A percentile compares a stretch with the other conserved stretches of the same genome.
These are phyloP conservation scores for Plebejus argus DNA, from an alignment of 2,888 invertebrate species.

Conservation along the genomic window DNA sequence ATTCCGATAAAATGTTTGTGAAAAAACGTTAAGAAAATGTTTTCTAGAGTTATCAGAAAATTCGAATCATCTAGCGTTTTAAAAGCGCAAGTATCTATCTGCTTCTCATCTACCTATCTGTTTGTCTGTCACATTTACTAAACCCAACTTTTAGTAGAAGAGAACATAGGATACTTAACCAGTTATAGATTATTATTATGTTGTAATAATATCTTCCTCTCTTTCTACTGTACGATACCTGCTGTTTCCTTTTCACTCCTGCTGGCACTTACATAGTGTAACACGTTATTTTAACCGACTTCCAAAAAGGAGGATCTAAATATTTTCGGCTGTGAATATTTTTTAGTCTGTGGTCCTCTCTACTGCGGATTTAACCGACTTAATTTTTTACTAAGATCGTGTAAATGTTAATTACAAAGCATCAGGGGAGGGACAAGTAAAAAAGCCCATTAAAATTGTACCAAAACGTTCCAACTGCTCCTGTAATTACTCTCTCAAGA, in stretches of 20 bases:
- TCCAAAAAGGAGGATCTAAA: not conserved
- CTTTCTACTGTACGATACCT: no score
- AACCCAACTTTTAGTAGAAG: no score
- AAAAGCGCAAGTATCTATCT: no score
- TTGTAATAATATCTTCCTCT: no score
- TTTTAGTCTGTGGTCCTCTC: not conserved
- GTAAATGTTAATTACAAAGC: slow-evolving; percentile 12
- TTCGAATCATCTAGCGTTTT: not conserved
- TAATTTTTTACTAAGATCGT: not conserved
- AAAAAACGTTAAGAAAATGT: not conserved
- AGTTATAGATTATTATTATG: no score
- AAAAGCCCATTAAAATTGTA: slow-evolving; percentile 33
- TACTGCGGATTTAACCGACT: not conserved
- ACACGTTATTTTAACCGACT: not conserved
- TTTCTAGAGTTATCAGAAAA: not conserved
- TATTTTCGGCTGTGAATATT: not conserved
- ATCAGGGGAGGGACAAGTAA: not conserved
- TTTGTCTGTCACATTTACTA: no score
- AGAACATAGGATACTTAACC: no score
- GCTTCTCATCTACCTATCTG: no score
- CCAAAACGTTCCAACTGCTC: slow-evolving; percentile 30
- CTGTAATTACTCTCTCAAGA: slow-evolving; percentile 33
- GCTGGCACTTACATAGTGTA: no score
- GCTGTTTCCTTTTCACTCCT: no score
- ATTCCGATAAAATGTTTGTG: not conserved